Evolutionary conservation across 2,113 vertebrate species (phyloP).

Genomic region (Austrofundulus limnaeus): DNA sequence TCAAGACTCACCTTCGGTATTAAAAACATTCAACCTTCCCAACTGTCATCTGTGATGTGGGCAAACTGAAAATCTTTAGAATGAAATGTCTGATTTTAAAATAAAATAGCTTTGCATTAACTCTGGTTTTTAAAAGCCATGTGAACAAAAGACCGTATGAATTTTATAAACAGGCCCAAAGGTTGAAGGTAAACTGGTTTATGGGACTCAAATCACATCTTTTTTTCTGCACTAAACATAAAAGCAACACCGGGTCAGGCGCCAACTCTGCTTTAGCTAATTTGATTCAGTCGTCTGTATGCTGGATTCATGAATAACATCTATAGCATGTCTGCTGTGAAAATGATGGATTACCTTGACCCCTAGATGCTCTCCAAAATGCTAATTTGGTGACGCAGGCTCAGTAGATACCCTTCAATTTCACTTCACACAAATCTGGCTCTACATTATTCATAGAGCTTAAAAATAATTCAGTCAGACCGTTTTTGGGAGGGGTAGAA

Average conservation of each 20-base stretch:
- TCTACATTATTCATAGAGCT: slow-evolving; percentile 70
- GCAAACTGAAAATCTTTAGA: not conserved
- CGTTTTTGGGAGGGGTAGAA: slow-evolving; percentile 20
- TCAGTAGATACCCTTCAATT: slow-evolving; percentile 63
- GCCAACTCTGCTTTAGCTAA: slow-evolving; percentile 54
- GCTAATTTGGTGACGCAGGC: slow-evolving; percentile 64
- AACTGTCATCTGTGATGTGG: slow-evolving; percentile 1
- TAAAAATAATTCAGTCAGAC: slow-evolving; percentile 64
- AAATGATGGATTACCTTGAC: slow-evolving; percentile 76
- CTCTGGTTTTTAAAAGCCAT: not conserved
- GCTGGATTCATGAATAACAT: slow-evolving; percentile 70
- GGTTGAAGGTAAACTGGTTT: slow-evolving; percentile 26
- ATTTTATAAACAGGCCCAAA: slow-evolving; percentile 5
- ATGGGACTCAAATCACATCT: slow-evolving; percentile 2
- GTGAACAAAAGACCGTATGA: slow-evolving; percentile 29
- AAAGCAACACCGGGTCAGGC: slow-evolving; percentile 44
- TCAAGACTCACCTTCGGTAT: not conserved
- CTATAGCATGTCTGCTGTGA: slow-evolving; percentile 62
- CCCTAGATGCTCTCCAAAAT: slow-evolving; percentile 71
- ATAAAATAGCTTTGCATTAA: slow-evolving; percentile 7
- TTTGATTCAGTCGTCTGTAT: slow-evolving; percentile 57
- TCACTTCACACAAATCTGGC: slow-evolving; percentile 53
- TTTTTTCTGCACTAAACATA: slow-evolving; percentile 36
- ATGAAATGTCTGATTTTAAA: slow-evolving; percentile 6
- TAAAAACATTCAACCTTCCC: not conserved